These are phyloP conservation scores for Muschampia plurimacula DNA, from an alignment of 2,888 invertebrate species.

Conservation along the genomic window DNA sequence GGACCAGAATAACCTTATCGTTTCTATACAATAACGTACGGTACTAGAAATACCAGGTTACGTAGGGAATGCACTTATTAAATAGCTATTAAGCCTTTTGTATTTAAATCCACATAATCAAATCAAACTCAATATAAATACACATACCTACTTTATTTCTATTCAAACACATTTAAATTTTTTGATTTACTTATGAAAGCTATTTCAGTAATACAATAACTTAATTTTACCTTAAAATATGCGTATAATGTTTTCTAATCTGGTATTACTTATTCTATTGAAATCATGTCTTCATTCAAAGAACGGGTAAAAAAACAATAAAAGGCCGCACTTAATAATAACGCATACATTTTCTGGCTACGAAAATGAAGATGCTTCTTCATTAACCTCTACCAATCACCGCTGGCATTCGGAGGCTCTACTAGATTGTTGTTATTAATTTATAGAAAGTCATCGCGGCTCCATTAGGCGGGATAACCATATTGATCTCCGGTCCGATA, in stretches of 20 bases:
- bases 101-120: not conserved
- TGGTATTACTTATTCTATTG: slow-evolving; percentile 26
- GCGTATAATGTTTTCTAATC: slow-evolving; percentile 36
- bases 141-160: slow-evolving; percentile 52
- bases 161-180: slow-evolving; percentile 34
- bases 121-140: not conserved
- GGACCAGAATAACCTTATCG: too few species aligned
- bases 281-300: slow-evolving; percentile 31
- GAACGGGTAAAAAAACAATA: slow-evolving; percentile 52
- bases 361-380: slow-evolving; percentile 77
- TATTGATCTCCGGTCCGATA: slow-evolving; percentile 76
- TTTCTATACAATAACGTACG: too few species aligned
- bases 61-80: not conserved
- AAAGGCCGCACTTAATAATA: slow-evolving; percentile 62
- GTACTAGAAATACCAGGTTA: too few species aligned
- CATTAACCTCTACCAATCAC: slow-evolving; percentile 78
- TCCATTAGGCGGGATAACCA: slow-evolving; percentile 80
- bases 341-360: slow-evolving; percentile 60
- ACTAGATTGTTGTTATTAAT: slow-evolving; percentile 80
- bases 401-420: slow-evolving; percentile 64
- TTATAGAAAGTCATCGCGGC: slow-evolving; percentile 83
- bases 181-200: slow-evolving; percentile 3
- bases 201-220: slow-evolving; percentile 25
- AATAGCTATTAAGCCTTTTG: not conserved
- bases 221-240: slow-evolving; percentile 23